These are phyloP conservation scores for Rhombomys opimus DNA, from an alignment of 2,113 vertebrate genomes.

Conservation along the genomic window DNA sequence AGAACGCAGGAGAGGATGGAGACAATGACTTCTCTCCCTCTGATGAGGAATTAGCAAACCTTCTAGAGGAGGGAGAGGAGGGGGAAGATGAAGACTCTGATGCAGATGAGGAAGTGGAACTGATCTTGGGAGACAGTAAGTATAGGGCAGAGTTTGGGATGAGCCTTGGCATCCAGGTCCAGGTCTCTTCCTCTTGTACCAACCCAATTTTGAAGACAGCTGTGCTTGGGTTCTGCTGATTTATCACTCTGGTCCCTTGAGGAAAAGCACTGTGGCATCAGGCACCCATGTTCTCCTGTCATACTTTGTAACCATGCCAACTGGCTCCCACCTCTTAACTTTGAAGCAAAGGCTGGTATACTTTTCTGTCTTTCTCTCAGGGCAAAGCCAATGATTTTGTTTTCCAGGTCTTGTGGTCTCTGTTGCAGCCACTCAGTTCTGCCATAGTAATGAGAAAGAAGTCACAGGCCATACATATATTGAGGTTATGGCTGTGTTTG, in stretches of 20 bases:
- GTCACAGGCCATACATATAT: background rate
- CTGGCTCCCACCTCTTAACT: background rate
- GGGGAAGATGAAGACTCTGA: conserved; percentile 95
- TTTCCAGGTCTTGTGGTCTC: background rate
- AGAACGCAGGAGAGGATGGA: conserved; percentile 94
- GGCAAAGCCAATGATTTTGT: background rate
- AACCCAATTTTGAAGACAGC: background rate
- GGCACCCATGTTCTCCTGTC: background rate
- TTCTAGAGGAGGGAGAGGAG: conserved; percentile 94
- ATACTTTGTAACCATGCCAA: background rate
- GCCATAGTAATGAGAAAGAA: background rate
- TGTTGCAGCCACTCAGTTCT: background rate
- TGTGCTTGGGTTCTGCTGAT: background rate
- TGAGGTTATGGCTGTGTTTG: background rate
- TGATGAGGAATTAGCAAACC: conserved; percentile 94
- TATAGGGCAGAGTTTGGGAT: conserved; percentile 59
- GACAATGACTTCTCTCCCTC: conserved; percentile 95
- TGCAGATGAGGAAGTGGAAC: conserved; percentile 93
- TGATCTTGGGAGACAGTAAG: conserved; percentile 97
- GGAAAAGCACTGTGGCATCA: background rate
- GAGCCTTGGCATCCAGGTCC: background rate
- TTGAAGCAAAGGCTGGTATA: background rate
- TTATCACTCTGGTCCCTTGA: background rate
- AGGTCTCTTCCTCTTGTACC: background rate
- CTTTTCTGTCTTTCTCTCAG: background rate